Base-by-base conservation (phyloP, 2,888 invertebrate genomes). In the Drosophila glabriapex region DNA sequence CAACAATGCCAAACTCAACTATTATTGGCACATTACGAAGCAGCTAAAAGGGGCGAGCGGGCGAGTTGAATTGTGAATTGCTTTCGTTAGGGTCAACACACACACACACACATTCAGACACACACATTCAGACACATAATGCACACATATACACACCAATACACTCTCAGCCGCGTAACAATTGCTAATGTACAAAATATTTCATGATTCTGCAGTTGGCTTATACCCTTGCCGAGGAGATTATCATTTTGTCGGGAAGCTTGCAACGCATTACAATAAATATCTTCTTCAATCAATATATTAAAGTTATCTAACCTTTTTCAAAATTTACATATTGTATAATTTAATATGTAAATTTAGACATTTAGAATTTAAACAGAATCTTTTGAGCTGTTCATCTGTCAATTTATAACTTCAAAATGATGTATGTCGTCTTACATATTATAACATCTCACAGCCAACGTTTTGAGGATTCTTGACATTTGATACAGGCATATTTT, bases 161-260 rank as follows among this genome's bases (percentile, higher is more conserved):
- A 41, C 49, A 67, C 68, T 55, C 49, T 55, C 62, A 59, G 62
- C 55, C 70, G 65, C 52, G 68, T 73, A 80, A 82, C 85, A 83
- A 90, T 88, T 85, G 86, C 70, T 88, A 88, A 87, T 83, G 90
- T 88, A 88, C 68, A 75, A 87, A 90, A 87, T 87, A 90, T 88
- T 90, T 87, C 86, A 88, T 90, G 89, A 82, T 83, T 85, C 84
- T 82, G 66, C 68, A 78, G 74, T 67, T 75, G 59, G 60, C 59
- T 85, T 63, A 50, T 70, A 74, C 71, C 64, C 76, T 58, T 12
- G 31, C 14, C 12, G 12, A 29, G n/a, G 3, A 2, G 39, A 29
- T 25, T 41, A 19, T 31, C 22, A 9, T 46, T 46, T 16, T 46
- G 14, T 46, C 46, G 46, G 14, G 22, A 9, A 1, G 22, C 16